Evolutionary conservation across 92 coral and sea anemone genomes (phyloP).

Genomic region (Epizoanthus fatuus): DNA sequence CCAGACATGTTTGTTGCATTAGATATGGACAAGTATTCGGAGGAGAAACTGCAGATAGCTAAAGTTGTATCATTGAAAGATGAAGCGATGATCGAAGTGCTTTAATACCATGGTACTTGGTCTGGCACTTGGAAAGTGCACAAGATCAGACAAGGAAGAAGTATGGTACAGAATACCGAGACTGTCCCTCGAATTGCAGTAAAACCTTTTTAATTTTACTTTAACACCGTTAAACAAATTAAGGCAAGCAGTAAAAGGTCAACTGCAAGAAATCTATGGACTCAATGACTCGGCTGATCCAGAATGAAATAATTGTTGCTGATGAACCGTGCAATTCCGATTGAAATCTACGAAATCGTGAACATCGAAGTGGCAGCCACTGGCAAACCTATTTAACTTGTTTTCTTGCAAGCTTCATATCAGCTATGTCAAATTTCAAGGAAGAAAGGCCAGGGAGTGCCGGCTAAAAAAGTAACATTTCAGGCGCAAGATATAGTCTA

Average conservation of each 20-base stretch:
- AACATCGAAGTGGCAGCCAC: too few species aligned
- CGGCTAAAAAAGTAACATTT: too few species aligned
- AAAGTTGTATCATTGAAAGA: conserved; percentile 5
- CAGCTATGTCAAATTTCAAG: too few species aligned
- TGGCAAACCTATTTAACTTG: too few species aligned
- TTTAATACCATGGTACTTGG: conserved; percentile 58
- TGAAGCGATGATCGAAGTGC: conserved; percentile 19
- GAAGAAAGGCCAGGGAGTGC: too few species aligned
- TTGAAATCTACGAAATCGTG: too few species aligned
- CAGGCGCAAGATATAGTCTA: too few species aligned
- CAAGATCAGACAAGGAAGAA: conserved; percentile 46
- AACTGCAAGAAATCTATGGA: conserved; percentile 36
- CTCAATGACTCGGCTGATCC: background rate
- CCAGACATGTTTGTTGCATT: conserved; percentile 62
- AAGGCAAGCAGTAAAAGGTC: conserved; percentile 21
- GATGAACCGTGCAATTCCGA: too few species aligned
- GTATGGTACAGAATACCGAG: conserved; percentile 36
- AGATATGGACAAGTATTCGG: conserved; percentile 25
- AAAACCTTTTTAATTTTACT: conserved; percentile 31
- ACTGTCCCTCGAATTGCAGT: conserved; percentile 30
- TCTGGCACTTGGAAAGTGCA: conserved; percentile 39
- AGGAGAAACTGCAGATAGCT: conserved; percentile 43
- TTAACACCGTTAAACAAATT: conserved; percentile 37
- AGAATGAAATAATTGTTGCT: too few species aligned
- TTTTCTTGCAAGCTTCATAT: too few species aligned